Conservation (phyloP, 2,888 invertebrate genomes). For the Polietes domitor region DNA sequence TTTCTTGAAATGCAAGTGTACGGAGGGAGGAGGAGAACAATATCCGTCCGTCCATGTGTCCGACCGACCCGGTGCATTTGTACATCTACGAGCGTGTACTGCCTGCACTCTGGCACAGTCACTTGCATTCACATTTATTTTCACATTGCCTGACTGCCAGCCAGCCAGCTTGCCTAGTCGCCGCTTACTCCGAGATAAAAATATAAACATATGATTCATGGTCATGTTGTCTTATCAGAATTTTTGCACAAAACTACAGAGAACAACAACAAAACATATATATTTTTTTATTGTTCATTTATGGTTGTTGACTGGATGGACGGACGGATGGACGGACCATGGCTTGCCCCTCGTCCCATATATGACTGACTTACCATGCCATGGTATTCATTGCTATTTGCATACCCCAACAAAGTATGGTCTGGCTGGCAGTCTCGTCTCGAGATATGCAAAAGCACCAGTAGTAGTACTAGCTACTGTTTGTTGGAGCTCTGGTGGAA, state of each 20-base stretch:
- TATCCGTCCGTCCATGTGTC: no score
- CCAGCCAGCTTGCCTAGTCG: not conserved
- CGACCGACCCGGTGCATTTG: not conserved
- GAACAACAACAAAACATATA: constrained; percentile 17
- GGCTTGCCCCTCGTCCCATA: not conserved
- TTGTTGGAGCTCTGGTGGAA: not conserved
- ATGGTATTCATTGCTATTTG: not conserved
- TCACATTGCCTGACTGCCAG: not conserved
- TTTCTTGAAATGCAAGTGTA: not conserved
- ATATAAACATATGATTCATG: constrained; percentile 61
- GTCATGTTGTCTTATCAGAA: constrained; percentile 64
- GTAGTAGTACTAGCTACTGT: not conserved
- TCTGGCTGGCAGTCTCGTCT: not conserved
- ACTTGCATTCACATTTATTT: no score
- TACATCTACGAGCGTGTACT: not conserved
- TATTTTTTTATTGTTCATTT: constrained; percentile 28
- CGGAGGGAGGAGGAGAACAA: no score
- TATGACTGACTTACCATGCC: not conserved
- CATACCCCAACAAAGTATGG: not conserved
- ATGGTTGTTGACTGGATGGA: constrained; percentile 7
- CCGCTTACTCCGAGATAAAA: not conserved
- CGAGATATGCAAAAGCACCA: constrained; percentile 13
- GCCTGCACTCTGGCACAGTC: not conserved
- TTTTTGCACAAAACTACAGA: constrained; percentile 49
- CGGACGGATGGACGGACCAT: not conserved